These are phyloP conservation scores for Heteromormyrus szaboi DNA, from an alignment of 2,797 vertebrate genomes.

Conservation along the genomic window DNA sequence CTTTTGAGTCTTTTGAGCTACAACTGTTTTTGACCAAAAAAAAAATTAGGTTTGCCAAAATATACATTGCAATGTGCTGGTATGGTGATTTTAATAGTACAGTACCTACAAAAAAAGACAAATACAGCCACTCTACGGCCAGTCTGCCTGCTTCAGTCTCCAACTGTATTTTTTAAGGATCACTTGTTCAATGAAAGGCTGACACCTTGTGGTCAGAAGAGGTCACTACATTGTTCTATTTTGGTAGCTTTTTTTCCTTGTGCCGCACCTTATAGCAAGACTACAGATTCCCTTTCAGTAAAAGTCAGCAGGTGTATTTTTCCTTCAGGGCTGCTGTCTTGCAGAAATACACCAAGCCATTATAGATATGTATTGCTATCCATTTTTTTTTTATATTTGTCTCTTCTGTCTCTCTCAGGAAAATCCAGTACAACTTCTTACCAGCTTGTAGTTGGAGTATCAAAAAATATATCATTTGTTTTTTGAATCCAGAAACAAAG, in stretches of 20 bases:
- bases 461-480: background rate
- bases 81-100: background rate
- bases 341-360: background rate
- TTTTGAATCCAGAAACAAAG: background rate
- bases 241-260: background rate
- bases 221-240: background rate
- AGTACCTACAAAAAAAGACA: background rate
- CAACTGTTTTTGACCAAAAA: background rate
- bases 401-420: slow-evolving; percentile 14
- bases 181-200: background rate
- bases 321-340: background rate
- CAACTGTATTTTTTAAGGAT: background rate
- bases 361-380: background rate
- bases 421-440: background rate
- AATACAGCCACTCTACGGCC: background rate
- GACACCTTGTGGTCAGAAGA: background rate
- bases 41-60: background rate
- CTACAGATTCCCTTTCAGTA: background rate
- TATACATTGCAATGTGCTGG: background rate
- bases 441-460: background rate
- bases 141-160: background rate
- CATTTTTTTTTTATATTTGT: background rate
- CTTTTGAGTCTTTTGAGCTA: background rate
- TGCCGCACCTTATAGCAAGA: background rate
- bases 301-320: background rate